Evolutionary conservation across 2,888 invertebrate species (phyloP).

Genomic region (Daptonema setosum): DNA sequence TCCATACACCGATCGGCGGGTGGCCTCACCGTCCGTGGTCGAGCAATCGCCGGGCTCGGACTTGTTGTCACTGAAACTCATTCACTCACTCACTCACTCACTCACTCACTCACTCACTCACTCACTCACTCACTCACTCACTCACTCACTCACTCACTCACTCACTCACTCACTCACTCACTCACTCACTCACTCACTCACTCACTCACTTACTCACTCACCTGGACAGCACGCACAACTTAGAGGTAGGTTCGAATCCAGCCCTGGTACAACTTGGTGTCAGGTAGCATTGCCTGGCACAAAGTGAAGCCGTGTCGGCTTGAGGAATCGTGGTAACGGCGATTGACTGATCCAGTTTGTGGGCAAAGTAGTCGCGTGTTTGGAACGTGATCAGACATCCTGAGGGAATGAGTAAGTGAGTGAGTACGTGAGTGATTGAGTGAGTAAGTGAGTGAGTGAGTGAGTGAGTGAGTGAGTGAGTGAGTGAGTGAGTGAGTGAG

Average conservation of each 20-base stretch:
- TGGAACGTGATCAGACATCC: neutral
- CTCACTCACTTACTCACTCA: neutral
- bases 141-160: too few relatives aligned
- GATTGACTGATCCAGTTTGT: neutral
- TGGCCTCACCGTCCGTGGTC: too few relatives aligned
- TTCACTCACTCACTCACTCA: too few relatives aligned
- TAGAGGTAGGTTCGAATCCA: neutral
- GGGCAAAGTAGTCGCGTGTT: neutral
- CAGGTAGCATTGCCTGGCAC: neutral
- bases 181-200: neutral
- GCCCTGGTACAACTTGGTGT: neutral
- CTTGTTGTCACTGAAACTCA: too few relatives aligned
- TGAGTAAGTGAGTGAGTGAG: too few relatives aligned
- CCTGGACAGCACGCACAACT: neutral
- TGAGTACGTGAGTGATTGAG: too few relatives aligned
- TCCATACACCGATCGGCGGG: neutral
- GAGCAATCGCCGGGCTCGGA: neutral
- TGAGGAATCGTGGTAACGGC: neutral
- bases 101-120: too few relatives aligned
- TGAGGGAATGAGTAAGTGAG: too few relatives aligned
- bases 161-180: too few relatives aligned
- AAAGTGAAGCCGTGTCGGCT: neutral
- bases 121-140: too few relatives aligned
- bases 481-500: too few relatives aligned
- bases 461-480: neutral